These are phyloP conservation scores for Priapulus caudatus DNA, from an alignment of 2,888 invertebrate genomes.

Conservation along the genomic window DNA sequence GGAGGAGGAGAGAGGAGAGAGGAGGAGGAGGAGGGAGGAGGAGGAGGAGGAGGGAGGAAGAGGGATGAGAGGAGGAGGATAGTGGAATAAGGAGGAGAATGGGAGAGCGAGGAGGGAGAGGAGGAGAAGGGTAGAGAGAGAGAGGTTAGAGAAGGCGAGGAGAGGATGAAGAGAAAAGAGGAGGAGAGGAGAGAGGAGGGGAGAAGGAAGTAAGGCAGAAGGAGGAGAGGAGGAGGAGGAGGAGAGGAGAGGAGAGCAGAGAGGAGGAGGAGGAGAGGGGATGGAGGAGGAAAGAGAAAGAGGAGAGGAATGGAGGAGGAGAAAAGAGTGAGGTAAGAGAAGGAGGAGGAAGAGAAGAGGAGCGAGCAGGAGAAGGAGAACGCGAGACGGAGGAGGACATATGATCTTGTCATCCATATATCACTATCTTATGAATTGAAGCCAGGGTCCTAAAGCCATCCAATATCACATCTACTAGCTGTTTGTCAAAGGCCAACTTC, in stretches of 20 bases:
- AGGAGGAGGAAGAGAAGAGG: slow-evolving; percentile 3
- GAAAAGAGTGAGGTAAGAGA: neutral
- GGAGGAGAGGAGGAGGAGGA: slow-evolving; percentile 3
- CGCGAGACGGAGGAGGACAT: slow-evolving; percentile 3
- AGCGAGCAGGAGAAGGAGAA: neutral
- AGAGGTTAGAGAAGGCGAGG: neutral
- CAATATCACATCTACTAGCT: too few relatives aligned
- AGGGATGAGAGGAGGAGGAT: neutral
- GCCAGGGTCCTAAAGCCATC: too few relatives aligned
- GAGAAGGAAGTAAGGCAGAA: neutral
- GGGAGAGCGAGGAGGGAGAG: neutral
- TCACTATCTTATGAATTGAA: too few relatives aligned
- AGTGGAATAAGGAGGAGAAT: neutral
- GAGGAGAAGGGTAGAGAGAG: slow-evolving; percentile 1
- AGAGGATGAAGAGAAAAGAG: too few relatives aligned
- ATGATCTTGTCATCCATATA: too few relatives aligned
- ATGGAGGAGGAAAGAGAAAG: slow-evolving; percentile 1
- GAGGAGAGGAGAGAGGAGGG: slow-evolving; percentile 3
- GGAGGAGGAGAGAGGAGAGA: too few relatives aligned
- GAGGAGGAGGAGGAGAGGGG: slow-evolving; percentile 3
- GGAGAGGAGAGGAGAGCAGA: neutral
- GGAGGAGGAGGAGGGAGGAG: slow-evolving; percentile 3
- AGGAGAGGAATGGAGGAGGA: neutral
- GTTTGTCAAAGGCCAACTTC: too few relatives aligned
- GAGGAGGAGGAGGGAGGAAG: slow-evolving; percentile 3